Base-by-base conservation (phyloP, 2,888 invertebrate species). In the Plebejus argus region DNA sequence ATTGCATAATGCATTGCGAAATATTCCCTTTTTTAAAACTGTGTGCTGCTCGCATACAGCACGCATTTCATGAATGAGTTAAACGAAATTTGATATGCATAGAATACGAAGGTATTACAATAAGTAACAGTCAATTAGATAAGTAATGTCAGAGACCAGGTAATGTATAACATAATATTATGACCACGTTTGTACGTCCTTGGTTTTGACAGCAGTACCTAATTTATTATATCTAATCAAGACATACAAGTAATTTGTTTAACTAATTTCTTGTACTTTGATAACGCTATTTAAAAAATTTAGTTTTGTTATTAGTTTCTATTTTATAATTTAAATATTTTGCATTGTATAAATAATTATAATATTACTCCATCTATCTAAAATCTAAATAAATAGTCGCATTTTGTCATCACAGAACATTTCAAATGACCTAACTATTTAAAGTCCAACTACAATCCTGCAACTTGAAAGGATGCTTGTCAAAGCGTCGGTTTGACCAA, bases 321-420 rank as follows among this genome's bases (percentile, higher is more conserved):
- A 28, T 28, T 66, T 28, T 66, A 66, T 28, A 66, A 28, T 66
- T 4, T 66, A 28, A 28, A 66, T 18, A 66, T 6, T 12, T 53
- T 18, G 5, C 45, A 45, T 53, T 18, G 53, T 53, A 66, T 15
- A 66, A 28, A 66, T 66, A 66, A 66, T 33, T 66, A 28, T 28
- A 28, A 28, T 28, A 28, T 58, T 5, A 58, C 58, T 61, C 12
- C 20, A 61, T 61, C 3, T 61, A 61, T 61, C 10, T 28, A 61
- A 28, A 45, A 45, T 45, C 5, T 15, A 66, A 66, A 66, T 66
- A 33, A 66, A 28, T 66, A 66, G 66, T 66, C 18, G 33, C 33
- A 66, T 66, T 66, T 66, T 18, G 66, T 66, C 12, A 66, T 66
- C 66, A 66, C 66, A 66, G 66, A 66, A 66, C 12, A 66, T 66